Base-by-base conservation (phyloP, 30 jellyfish, hydroid and myxozoan genomes). In the Aurelia sp. region DNA sequence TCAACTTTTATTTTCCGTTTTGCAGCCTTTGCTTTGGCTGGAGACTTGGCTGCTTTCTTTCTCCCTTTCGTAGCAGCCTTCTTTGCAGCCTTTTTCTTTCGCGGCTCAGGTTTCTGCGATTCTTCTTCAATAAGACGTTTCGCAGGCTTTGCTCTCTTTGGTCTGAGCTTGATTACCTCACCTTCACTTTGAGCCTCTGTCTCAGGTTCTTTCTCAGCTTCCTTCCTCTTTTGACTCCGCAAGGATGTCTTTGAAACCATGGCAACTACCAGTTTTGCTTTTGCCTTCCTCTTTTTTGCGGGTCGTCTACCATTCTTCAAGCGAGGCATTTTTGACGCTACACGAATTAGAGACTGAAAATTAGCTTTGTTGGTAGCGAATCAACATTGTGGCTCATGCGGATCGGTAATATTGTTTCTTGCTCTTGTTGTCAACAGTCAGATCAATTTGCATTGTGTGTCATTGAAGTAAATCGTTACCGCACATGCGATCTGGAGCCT, bases 261-360 rank as follows among this genome's bases (percentile, higher is more conserved):
- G 73, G 93, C 93, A 41, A 84, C 93, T 8, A 78, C 91, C 35
- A 88, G 75, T 78, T 52, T 88, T 16, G 63, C 70, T 78, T 74
- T 88, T 13, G 63, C 60, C 47, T 69, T 78, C 83, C 68, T 80
- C 91, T 44, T 88, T 27, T 60, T 69, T 52, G 74, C 72, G 31
- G 72, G 91, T 38, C 74, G 59, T 52, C 96, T 76, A 17, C 93
- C 67, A 78, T 88, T 88, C 72, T 88, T 88, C 81, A 88, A 78
- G 31, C 89, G 89, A 8, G 96, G 96, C 96, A 88, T 88, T 15
- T 65, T 62, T 11, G 63, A 38, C 12, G 11, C 51, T 27, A 9
- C n/a, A 27, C 78, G 57, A 22, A 67, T 21, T 0, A 67, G 22
- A n/a, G n/a, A 17, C 21, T 22, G 51, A 27, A n/a, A 67, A 22